Percentiles rank a stretch among this genome's conserved stretches.
phyloP scores from a whole-genome alignment of 2,797 vertebrate genomes.

The Fistularia commersonii region DNA sequence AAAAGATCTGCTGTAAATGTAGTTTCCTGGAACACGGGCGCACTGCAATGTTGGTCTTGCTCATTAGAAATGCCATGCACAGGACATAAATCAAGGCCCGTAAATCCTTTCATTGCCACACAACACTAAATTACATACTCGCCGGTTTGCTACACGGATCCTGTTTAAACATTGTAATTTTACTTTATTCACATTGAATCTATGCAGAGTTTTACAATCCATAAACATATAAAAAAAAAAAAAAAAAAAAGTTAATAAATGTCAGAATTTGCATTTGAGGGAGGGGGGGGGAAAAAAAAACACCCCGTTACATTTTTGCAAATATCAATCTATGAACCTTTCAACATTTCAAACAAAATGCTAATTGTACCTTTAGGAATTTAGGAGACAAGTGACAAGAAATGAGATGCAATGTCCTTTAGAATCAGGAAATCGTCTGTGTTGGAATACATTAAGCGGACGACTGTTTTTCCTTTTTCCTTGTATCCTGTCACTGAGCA shows the following conservation, averaged over 20 bases:
- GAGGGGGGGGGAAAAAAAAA: conserved; percentile 49
- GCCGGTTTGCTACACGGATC: conserved; percentile 92
- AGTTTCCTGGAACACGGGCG: conserved; percentile 97
- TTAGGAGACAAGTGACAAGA: conserved; percentile 99
- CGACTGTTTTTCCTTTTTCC: conserved; percentile 8
- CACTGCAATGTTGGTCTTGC: conserved; percentile 91
- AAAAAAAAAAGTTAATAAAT: conserved; percentile 99
- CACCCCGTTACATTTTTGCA: conserved; percentile 91
- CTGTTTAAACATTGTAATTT: conserved; percentile 99
- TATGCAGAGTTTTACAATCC: conserved; percentile 99
- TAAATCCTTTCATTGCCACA: conserved; percentile 98
- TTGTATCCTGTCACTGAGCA: conserved; percentile 1
- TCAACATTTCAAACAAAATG: conserved; percentile 99
- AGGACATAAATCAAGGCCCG: conserved; percentile 98
- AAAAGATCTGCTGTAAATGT: conserved; percentile 90
- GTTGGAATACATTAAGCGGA: conserved; percentile 87
- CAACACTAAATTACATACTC: conserved; percentile 98
- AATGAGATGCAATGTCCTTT: conserved; percentile 99
- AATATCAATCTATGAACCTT: conserved; percentile 99
- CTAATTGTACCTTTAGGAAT: conserved; percentile 99
- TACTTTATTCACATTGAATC: conserved; percentile 98
- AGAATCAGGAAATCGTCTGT: conserved; percentile 91
- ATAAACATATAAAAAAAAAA: conserved; percentile 99
- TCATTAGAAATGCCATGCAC: conserved; percentile 97
- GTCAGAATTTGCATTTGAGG: conserved; percentile 99